phyloP scores from a whole-genome alignment of 2,797 vertebrate species.

The Sebastes kiyomatsui region DNA sequence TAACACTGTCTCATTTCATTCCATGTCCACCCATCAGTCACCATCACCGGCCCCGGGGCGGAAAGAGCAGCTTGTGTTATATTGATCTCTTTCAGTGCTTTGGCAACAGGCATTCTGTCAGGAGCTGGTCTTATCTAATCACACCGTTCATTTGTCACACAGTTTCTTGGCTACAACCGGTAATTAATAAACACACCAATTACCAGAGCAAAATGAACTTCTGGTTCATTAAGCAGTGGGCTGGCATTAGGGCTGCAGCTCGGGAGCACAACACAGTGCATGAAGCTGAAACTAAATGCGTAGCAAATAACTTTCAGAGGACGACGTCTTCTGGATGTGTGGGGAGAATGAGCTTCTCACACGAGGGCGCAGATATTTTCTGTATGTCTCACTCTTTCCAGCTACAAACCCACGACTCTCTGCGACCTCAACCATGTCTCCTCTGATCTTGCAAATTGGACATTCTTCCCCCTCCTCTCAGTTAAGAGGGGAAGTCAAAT shows the following conservation, averaged over 20 bases:
- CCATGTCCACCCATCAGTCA: constrained; percentile 55
- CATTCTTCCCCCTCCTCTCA: constrained; percentile 22
- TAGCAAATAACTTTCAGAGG: constrained; percentile 35
- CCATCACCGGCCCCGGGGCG: constrained; percentile 22
- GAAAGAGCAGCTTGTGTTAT: constrained; percentile 57
- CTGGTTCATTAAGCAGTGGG: constrained; percentile 51
- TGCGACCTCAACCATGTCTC: constrained; percentile 45
- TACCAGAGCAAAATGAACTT: constrained; percentile 61
- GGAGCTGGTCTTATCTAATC: constrained; percentile 71
- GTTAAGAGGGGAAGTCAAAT: constrained; percentile 24
- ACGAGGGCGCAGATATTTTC: constrained; percentile 45
- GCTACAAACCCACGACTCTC: constrained; percentile 38
- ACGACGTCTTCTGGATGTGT: constrained; percentile 35
- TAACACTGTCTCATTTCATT: constrained; percentile 40
- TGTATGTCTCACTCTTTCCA: constrained; percentile 52
- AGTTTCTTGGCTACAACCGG: constrained; percentile 40
- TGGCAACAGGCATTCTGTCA: constrained; percentile 59
- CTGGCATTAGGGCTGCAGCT: neutral
- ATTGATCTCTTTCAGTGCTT: constrained; percentile 66
- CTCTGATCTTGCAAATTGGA: constrained; percentile 64
- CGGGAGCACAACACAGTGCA: neutral
- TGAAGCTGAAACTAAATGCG: constrained; percentile 30
- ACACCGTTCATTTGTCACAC: constrained; percentile 66
- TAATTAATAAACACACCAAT: constrained; percentile 73
- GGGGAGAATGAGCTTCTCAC: constrained; percentile 49